Evolutionary conservation across 2,113 vertebrate genomes (phyloP).

Genomic region (Narcine bancroftii): DNA sequence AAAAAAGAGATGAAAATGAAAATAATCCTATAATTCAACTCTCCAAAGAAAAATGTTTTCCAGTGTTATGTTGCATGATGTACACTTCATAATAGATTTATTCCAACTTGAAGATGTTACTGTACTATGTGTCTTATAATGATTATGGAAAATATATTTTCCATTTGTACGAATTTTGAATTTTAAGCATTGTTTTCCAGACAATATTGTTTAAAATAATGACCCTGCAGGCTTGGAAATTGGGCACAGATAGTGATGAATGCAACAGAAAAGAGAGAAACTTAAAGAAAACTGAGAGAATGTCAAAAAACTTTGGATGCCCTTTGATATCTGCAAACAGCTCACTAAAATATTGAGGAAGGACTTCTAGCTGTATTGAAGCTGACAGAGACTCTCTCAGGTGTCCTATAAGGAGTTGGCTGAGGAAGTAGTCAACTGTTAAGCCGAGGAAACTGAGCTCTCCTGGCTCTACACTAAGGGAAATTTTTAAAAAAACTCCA

Average conservation of each 20-base stretch:
- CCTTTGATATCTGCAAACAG: not conserved
- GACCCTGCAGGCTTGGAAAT: not conserved
- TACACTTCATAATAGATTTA: not conserved
- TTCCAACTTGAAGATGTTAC: not conserved
- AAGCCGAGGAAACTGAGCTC: not conserved
- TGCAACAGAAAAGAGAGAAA: not conserved
- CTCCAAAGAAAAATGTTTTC: not conserved
- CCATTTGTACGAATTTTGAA: not conserved
- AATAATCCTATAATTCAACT: not conserved
- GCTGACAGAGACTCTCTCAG: not conserved
- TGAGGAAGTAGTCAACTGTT: too few species aligned
- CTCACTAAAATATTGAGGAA: not conserved
- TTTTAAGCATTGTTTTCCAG: not conserved
- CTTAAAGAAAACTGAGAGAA: too few species aligned
- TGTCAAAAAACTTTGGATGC: too few species aligned
- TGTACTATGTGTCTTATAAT: not conserved
- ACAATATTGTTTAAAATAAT: not conserved
- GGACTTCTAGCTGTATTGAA: not conserved
- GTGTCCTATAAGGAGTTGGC: not conserved
- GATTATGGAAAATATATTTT: not conserved
- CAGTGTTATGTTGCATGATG: not conserved
- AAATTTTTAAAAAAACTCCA: not conserved
- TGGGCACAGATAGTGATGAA: not conserved
- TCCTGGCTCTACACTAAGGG: not conserved
- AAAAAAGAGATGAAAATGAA: not conserved